These are phyloP conservation scores for Electrophaes corylata DNA, from an alignment of 2,888 invertebrate genomes.

Conservation along the genomic window DNA sequence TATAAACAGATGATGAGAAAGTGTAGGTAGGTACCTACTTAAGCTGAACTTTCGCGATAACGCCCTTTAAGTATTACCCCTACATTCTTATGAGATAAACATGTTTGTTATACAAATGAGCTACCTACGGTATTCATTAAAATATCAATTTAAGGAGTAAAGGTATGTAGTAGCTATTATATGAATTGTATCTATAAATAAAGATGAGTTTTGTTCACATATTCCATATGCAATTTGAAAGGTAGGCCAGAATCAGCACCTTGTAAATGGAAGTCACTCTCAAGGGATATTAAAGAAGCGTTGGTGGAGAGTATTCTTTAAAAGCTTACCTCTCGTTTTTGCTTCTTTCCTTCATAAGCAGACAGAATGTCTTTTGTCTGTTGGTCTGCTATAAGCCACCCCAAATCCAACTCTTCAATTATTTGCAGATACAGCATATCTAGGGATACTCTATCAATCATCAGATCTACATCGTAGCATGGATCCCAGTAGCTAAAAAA, in stretches of 20 bases:
- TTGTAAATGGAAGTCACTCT: no score
- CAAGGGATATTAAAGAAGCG: no score
- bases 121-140: no score
- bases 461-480: slow-evolving; percentile 91
- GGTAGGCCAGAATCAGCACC: no score
- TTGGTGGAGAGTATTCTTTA: no score
- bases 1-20: no score
- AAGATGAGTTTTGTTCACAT: no score
- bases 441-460: slow-evolving; percentile 91
- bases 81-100: slow-evolving; percentile 1
- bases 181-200: no score
- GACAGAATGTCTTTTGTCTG: slow-evolving; percentile 88
- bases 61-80: slow-evolving; percentile 22
- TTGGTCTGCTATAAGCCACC: slow-evolving; percentile 91
- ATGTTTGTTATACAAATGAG: slow-evolving; percentile 5
- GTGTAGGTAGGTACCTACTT: neutral
- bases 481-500: slow-evolving; percentile 94
- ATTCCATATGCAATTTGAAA: no score
- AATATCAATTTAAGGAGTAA: no score
- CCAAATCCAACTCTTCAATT: slow-evolving; percentile 92
- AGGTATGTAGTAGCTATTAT: no score
- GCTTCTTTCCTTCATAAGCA: slow-evolving; percentile 89
- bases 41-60: neutral
- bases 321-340: slow-evolving; percentile 89
- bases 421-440: slow-evolving; percentile 95